A percentile compares a stretch with the other conserved stretches of the same genome.
Evolutionary conservation across 2,888 invertebrate species (phyloP).

Genomic region (Miltochrista miniata): DNA sequence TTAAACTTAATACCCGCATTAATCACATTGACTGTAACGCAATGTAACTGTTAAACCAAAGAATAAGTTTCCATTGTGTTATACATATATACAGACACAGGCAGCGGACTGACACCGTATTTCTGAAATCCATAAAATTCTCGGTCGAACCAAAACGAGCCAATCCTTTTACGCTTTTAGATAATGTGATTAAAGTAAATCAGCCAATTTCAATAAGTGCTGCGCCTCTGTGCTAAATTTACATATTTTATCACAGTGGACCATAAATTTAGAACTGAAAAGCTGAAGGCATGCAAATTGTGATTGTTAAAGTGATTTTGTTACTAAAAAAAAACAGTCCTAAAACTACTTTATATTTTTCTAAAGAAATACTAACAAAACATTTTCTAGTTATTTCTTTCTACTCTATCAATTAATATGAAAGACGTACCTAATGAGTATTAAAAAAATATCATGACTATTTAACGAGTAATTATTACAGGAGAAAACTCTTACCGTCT

Average conservation of each 20-base stretch:
- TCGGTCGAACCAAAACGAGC: constrained; percentile 30
- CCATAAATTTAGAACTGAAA: constrained; percentile 28
- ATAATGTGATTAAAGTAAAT: constrained; percentile 77
- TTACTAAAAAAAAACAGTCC: too few relatives aligned
- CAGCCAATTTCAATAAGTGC: constrained; percentile 81
- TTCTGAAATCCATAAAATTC: constrained; percentile 43
- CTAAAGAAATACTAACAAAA: too few relatives aligned
- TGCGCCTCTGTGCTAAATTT: constrained; percentile 64
- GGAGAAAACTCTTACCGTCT: too few relatives aligned
- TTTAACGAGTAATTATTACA: too few relatives aligned
- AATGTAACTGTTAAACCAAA: too few relatives aligned
- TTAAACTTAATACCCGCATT: too few relatives aligned
- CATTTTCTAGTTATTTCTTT: too few relatives aligned
- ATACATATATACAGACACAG: constrained; percentile 20
- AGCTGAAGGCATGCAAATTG: constrained; percentile 6
- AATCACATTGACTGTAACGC: too few relatives aligned
- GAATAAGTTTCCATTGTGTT: background rate
- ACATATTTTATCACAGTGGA: constrained; percentile 69
- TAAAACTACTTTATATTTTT: too few relatives aligned
- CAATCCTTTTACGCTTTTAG: constrained; percentile 67
- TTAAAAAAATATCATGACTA: too few relatives aligned
- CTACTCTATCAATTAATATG: too few relatives aligned
- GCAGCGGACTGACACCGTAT: constrained; percentile 27
- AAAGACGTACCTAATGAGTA: too few relatives aligned
- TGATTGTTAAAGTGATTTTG: background rate